Evolutionary conservation across 2,888 invertebrate genomes (phyloP).

Genomic region (Cataglyphis rosenhaueri): DNA sequence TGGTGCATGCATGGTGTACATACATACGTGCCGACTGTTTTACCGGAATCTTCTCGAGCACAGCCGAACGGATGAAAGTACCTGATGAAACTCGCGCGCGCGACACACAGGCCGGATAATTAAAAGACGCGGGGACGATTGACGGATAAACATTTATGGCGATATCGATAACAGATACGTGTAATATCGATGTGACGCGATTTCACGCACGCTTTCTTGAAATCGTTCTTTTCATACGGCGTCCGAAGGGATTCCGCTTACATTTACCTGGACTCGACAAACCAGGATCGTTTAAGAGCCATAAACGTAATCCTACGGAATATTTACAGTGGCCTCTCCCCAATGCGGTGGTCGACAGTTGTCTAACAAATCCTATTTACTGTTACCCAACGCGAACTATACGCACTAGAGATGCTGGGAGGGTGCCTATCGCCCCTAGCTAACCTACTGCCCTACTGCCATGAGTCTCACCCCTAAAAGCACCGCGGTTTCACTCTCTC

Average conservation of each 20-base stretch:
- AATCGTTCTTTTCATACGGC: constrained; percentile 12
- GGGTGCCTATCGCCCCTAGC: constrained; percentile 80
- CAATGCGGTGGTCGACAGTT: constrained; percentile 76
- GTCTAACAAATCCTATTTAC: constrained; percentile 81
- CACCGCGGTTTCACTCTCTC: constrained; percentile 63
- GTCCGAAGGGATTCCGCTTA: background rate
- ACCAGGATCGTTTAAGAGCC: constrained; percentile 68
- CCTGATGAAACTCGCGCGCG: background rate
- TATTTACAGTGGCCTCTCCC: constrained; percentile 72
- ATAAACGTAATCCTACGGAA: constrained; percentile 72
- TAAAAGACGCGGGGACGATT: background rate
- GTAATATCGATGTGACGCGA: background rate
- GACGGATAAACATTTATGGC: background rate
- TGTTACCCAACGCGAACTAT: constrained; percentile 74
- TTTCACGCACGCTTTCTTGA: background rate
- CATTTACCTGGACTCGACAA: constrained; percentile 50
- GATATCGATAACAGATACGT: background rate
- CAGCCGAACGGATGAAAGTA: background rate
- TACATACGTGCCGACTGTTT: background rate
- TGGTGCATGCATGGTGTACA: background rate
- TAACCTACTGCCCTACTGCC: constrained; percentile 85
- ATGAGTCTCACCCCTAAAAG: constrained; percentile 77
- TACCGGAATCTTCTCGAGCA: constrained; percentile 19
- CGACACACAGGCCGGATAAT: background rate
- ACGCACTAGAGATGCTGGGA: constrained; percentile 74